phyloP scores from a whole-genome alignment of 2,888 invertebrate species.

The Tipula confusa region DNA sequence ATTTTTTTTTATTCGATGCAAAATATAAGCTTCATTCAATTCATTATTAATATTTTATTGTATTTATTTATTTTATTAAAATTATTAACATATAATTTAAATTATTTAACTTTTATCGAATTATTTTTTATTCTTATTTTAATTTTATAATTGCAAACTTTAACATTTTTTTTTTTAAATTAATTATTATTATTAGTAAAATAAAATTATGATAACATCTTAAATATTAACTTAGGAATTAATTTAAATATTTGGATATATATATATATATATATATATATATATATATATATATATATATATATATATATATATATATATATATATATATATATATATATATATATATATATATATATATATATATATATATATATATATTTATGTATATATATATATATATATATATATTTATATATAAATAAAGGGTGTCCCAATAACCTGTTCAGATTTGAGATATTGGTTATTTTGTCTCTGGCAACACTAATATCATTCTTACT shows the following conservation, averaged over 20 bases:
- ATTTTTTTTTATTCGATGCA: background rate
- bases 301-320: too few relatives aligned
- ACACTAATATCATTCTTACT: too few relatives aligned
- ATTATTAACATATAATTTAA: background rate
- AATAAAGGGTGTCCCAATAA: too few relatives aligned
- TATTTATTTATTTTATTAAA: background rate
- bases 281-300: too few relatives aligned
- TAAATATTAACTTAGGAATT: background rate
- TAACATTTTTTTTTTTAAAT: background rate
- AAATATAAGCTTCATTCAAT: slow-evolving; percentile 25
- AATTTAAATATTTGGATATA: background rate
- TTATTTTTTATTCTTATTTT: background rate
- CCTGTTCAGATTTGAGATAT: too few relatives aligned
- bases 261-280: too few relatives aligned
- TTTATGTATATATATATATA: too few relatives aligned
- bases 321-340: too few relatives aligned
- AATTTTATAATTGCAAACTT: background rate
- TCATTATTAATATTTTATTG: background rate
- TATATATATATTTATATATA: too few relatives aligned
- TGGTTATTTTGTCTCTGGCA: too few relatives aligned
- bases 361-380: too few relatives aligned
- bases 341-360: too few relatives aligned
- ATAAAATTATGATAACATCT: slow-evolving; percentile 12
- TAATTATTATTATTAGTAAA: background rate
- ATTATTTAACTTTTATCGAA: background rate